phyloP scores from a whole-genome alignment of 2,888 invertebrate species.

The Acanthosepion lycidas region DNA sequence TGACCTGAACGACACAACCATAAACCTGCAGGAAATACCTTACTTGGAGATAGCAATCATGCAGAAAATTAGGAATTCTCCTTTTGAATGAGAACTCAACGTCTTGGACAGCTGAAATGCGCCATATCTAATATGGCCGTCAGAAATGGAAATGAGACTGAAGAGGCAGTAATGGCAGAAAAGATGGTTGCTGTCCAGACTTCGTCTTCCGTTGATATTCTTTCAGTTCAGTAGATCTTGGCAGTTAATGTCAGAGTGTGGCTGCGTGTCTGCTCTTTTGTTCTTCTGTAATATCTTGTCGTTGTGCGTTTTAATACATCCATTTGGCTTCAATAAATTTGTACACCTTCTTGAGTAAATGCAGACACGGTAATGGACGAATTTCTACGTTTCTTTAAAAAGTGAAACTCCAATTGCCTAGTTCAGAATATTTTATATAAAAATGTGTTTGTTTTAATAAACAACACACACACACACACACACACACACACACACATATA shows the following conservation, averaged over 20 bases:
- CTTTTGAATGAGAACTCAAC: not conserved
- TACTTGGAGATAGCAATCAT: slow-evolving; percentile 3
- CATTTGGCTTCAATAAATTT: no score
- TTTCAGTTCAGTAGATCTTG: not conserved
- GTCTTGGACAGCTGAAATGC: not conserved
- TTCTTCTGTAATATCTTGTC: not conserved
- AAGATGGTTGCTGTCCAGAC: not conserved
- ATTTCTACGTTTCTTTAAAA: no score
- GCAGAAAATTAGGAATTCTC: slow-evolving; percentile 22
- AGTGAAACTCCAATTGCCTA: no score
- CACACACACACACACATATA: no score
- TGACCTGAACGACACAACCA: not conserved
- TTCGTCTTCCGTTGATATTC: not conserved
- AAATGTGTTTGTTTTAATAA: no score
- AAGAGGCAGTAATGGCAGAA: not conserved
- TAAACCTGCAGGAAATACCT: not conserved
- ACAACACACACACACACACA: no score
- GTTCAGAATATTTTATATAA: no score
- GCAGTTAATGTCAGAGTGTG: not conserved
- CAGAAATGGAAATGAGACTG: not conserved
- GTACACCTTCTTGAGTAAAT: no score
- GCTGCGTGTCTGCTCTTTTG: not conserved
- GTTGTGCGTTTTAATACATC: no score
- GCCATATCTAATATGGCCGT: slow-evolving; percentile 1
- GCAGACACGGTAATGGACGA: no score